Conservation (phyloP, 92 coral and sea anemone species). For the Micromussa lordhowensis region DNA sequence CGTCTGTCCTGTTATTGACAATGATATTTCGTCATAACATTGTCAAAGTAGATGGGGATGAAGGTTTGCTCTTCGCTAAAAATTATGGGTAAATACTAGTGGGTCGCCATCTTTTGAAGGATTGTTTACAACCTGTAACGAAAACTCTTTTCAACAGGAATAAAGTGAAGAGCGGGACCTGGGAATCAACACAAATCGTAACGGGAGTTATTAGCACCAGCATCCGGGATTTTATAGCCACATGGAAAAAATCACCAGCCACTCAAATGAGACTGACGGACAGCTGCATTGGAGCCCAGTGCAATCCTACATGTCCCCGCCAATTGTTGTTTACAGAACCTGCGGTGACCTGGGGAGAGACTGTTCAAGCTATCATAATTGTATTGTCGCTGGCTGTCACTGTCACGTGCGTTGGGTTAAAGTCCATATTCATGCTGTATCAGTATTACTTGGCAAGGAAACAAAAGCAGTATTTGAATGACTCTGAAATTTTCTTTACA, state of each 20-base stretch:
- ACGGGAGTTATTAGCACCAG: conserved; percentile 8
- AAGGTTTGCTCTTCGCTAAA: too few species aligned
- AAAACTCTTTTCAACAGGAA: conserved; percentile 10
- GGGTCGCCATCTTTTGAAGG: too few species aligned
- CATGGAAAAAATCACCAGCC: conserved; percentile 40
- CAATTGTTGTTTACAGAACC: conserved; percentile 56
- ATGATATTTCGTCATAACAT: too few species aligned
- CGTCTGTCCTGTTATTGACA: too few species aligned
- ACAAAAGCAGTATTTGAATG: conserved; percentile 25
- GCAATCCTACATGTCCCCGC: conserved; percentile 71
- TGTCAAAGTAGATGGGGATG: too few species aligned
- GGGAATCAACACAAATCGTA: conserved; percentile 38
- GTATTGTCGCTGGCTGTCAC: conserved; percentile 47
- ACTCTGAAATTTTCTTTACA: background rate
- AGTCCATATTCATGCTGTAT: conserved; percentile 41
- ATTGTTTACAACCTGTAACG: too few species aligned
- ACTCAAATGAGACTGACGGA: conserved; percentile 31
- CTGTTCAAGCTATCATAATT: conserved; percentile 4
- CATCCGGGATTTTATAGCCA: conserved; percentile 40
- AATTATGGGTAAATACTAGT: too few species aligned
- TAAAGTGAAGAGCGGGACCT: conserved; percentile 53
- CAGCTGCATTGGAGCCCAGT: conserved; percentile 64
- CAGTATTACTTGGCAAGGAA: conserved; percentile 5
- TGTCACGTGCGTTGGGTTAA: conserved; percentile 42
- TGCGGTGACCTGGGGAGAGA: conserved; percentile 32